Conservation (phyloP, 2,797 vertebrate species). For the Atherinosoma microstoma region DNA sequence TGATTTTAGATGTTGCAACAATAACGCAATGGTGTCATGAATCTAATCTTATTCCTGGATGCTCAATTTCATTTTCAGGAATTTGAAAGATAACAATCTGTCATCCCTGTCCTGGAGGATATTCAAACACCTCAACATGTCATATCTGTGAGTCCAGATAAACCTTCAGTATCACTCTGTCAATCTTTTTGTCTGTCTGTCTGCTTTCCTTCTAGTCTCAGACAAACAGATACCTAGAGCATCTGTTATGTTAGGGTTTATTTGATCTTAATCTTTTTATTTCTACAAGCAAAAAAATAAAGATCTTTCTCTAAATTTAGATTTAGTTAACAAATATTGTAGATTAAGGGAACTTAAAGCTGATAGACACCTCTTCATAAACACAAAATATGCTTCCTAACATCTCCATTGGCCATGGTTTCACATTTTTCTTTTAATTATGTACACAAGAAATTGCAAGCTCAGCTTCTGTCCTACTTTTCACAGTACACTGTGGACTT, state of each 20-base stretch:
- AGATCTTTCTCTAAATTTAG: neutral
- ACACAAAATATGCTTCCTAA: neutral
- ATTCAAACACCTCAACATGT: constrained; percentile 93
- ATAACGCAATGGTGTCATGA: neutral
- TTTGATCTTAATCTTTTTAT: neutral
- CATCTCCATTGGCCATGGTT: neutral
- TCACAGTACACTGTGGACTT: too few relatives aligned
- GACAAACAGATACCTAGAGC: constrained; percentile 9
- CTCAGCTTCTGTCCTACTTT: neutral
- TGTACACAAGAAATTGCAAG: neutral
- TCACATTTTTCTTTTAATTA: neutral
- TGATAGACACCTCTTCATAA: neutral
- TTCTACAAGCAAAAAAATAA: neutral
- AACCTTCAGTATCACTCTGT: constrained; percentile 34
- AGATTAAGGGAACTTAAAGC: neutral
- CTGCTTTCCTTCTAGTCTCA: constrained; percentile 19
- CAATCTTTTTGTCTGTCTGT: constrained; percentile 14
- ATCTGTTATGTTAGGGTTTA: constrained; percentile 14
- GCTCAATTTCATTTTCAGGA: constrained; percentile 84
- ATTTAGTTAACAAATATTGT: constrained; percentile 5
- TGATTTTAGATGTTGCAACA: constrained; percentile 5
- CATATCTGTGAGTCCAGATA: constrained; percentile 91
- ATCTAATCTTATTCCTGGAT: constrained; percentile 34
- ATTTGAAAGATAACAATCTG: constrained; percentile 96
- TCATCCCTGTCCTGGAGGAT: constrained; percentile 93